Evolutionary conservation across 1,140 invertebrate species (phyloP).

Genomic region (Oreohelix idahoensis): DNA sequence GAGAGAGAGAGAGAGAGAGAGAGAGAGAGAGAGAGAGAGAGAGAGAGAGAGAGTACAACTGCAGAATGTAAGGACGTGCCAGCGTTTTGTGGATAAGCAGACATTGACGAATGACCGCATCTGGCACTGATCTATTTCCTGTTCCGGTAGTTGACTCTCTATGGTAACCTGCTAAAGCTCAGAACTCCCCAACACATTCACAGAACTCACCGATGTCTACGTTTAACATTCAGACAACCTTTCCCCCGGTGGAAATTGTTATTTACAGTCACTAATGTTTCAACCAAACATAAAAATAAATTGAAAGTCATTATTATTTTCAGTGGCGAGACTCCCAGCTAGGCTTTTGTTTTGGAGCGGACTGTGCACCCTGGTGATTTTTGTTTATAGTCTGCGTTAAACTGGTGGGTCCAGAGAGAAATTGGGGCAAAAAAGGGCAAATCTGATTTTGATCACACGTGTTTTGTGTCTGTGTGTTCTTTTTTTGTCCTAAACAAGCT

Average conservation of each 20-base stretch:
- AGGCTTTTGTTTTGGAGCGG: not conserved
- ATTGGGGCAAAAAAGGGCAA: too few species aligned
- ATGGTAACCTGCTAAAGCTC: not conserved
- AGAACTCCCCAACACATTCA: not conserved
- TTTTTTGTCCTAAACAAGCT: too few species aligned
- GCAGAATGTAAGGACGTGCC: not conserved
- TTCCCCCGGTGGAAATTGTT: not conserved
- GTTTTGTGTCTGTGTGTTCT: too few species aligned
- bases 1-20: too few species aligned
- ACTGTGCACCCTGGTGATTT: too few species aligned
- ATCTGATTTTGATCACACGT: too few species aligned
- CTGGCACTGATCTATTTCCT: slow-evolving; percentile 4
- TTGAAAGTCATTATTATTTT: not conserved
- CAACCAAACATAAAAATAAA: not conserved
- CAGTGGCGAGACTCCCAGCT: not conserved
- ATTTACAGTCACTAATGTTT: not conserved
- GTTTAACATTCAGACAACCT: slow-evolving; percentile 8
- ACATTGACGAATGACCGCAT: slow-evolving; percentile 6
- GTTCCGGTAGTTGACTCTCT: slow-evolving; percentile 9
- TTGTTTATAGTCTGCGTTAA: too few species aligned
- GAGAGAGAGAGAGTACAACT: too few species aligned
- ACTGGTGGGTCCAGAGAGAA: too few species aligned
- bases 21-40: too few species aligned
- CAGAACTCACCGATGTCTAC: not conserved
- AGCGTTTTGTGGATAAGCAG: not conserved